These are phyloP conservation scores for Parapsyche elsis DNA, from an alignment of 1,140 invertebrate genomes.

Conservation along the genomic window DNA sequence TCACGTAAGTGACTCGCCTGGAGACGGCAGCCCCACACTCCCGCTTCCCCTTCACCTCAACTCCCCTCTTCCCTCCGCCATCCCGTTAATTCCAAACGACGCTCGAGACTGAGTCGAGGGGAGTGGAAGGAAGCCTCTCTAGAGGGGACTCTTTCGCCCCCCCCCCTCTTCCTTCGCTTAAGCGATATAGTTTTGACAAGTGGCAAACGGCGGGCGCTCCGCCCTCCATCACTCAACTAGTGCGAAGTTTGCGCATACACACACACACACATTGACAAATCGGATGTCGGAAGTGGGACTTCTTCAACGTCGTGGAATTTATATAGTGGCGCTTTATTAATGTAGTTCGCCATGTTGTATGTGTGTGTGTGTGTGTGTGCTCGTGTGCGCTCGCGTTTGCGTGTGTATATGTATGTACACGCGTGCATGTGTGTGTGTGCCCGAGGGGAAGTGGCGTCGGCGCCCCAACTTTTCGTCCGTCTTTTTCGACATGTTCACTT, in stretches of 20 bases:
- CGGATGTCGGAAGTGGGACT: too few species aligned
- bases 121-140: too few species aligned
- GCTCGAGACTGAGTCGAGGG: background rate
- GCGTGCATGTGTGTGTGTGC: background rate
- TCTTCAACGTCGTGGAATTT: too few species aligned
- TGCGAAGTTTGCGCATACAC: too few species aligned
- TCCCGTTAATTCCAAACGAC: background rate
- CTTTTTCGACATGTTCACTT: too few species aligned
- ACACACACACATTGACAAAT: too few species aligned
- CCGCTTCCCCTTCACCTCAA: background rate
- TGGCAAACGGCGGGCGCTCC: background rate
- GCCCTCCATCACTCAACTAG: background rate
- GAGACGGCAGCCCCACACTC: background rate
- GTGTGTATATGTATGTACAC: background rate
- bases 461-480: too few species aligned
- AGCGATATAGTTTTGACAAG: background rate
- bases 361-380: conserved; percentile 6
- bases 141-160: background rate
- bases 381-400: background rate
- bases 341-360: conserved; percentile 7
- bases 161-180: background rate
- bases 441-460: background rate
- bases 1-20: background rate
- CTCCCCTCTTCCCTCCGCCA: background rate
- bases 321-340: background rate